phyloP scores from a whole-genome alignment of 2,113 vertebrate species.

The Elanus axillaris region DNA sequence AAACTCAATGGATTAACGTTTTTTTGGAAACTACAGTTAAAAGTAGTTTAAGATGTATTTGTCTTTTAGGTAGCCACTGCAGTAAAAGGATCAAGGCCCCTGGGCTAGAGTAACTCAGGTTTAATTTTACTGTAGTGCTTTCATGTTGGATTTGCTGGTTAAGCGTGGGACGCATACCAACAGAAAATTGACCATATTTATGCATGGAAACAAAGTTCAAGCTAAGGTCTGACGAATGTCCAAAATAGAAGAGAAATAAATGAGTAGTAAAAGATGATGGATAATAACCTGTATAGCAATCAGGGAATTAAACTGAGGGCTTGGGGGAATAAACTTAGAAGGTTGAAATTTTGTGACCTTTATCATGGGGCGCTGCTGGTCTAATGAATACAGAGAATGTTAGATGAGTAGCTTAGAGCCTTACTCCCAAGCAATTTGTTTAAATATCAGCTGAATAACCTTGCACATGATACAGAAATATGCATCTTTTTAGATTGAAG shows the following conservation, averaged over 20 bases:
- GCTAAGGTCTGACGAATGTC: not conserved
- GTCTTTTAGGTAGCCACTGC: rapidly evolving
- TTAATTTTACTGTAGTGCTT: not conserved
- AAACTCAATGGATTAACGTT: not conserved
- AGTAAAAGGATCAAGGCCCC: not conserved
- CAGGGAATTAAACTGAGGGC: not conserved
- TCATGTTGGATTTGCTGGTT: not conserved
- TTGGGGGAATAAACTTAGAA: not conserved
- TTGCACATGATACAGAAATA: rapidly evolving
- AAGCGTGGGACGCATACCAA: not conserved
- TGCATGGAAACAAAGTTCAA: not conserved
- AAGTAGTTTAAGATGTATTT: not conserved
- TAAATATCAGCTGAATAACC: not conserved
- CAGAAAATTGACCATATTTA: not conserved
- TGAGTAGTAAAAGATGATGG: not conserved
- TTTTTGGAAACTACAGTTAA: not conserved
- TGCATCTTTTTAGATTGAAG: not conserved
- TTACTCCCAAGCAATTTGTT: not conserved
- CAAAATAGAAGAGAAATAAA: not conserved
- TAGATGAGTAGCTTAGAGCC: not conserved
- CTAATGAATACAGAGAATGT: not conserved
- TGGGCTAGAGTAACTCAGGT: not conserved
- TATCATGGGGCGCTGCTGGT: not conserved
- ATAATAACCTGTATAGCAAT: not conserved
- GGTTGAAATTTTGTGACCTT: not conserved